phyloP scores from a whole-genome alignment of 2,888 invertebrate species.

The Aproaerema taeniolella region DNA sequence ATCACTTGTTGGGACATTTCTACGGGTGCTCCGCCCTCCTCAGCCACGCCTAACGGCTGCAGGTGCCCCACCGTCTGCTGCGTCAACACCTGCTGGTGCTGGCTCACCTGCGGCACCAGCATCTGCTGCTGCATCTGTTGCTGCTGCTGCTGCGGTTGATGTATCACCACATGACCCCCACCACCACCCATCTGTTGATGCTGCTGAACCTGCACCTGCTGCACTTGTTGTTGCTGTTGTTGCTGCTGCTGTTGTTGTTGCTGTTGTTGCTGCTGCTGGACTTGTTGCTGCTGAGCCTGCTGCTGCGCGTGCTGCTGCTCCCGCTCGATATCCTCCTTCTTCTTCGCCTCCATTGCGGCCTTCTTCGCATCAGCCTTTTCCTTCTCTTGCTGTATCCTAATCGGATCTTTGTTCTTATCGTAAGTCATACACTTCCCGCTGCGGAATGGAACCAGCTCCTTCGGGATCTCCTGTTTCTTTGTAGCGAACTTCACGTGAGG shows the following conservation, averaged over 20 bases:
- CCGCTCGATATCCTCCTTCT: constrained; percentile 66
- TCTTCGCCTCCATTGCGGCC: constrained; percentile 69
- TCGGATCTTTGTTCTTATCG: constrained; percentile 72
- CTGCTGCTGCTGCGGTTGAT: constrained; percentile 57
- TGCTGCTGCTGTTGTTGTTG: constrained; percentile 55
- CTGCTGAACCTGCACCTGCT: constrained; percentile 63
- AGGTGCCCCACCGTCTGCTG: constrained; percentile 64
- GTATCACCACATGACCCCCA: constrained; percentile 58
- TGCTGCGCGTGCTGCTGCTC: constrained; percentile 59
- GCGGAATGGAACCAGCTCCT: constrained; percentile 70
- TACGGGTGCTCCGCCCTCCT: constrained; percentile 71
- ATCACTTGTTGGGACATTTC: constrained; percentile 81
- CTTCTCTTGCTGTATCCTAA: constrained; percentile 67
- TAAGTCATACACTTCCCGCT: constrained; percentile 75
- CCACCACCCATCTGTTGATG: constrained; percentile 64
- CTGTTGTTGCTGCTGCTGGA: constrained; percentile 45
- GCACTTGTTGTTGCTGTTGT: constrained; percentile 58
- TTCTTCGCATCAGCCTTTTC: constrained; percentile 71
- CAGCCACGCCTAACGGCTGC: constrained; percentile 69
- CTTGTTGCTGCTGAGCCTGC: constrained; percentile 48
- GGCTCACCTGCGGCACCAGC: constrained; percentile 70
- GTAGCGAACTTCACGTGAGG: constrained; percentile 86
- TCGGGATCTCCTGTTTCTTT: constrained; percentile 70
- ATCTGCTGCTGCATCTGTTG: constrained; percentile 65
- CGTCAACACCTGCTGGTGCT: constrained; percentile 68